Evolutionary conservation across 2,888 invertebrate genomes (phyloP), one percentile per base, ranked within the genome.

Genomic region (Neelides folsomi): DNA sequence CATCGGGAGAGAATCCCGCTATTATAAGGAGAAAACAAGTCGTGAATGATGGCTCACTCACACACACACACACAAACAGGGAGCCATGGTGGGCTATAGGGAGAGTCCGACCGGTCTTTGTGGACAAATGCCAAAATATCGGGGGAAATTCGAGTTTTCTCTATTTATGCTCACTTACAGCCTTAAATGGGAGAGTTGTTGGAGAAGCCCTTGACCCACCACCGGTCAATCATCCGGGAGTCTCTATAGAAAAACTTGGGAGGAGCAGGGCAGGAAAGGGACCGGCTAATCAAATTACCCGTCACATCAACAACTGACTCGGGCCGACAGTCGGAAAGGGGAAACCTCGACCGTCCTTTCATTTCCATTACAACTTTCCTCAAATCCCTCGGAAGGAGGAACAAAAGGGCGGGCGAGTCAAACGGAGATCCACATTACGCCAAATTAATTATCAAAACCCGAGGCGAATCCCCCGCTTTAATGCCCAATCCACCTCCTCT

Each of bases 221-320:
- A 39, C n/a, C 13, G 39, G 39, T 39, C 13, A n/a, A 13, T 39
- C 39, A n/a, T 15, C 39, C 39, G 18, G 42, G 42, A 6, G 18
- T 13, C n/a, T 5, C 16, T 8, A 42, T 10, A 15, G 42, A 16
- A 15, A 16, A 9, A 6, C 16, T 4, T 4, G 42, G 40, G n/a
- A 40, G 13, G n/a, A 40, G 37, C 9, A 41, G 12, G n/a, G n/a
- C n/a, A 12, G 13, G 35, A 35, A 35, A 54, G 56, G 57, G 55
- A 54, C 53, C 53, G 57, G 57, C 60, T 62, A 62, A 62, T 62
- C 58, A 59, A 60, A 62, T 62, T 62, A 62, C 58, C 58, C 60
- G 62, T 62, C 62, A 62, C 58, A 62, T 62, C 59, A 62, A 62
- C 62, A 62, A 62, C 62, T 58, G 62, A 62, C 55, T 62, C 58